These are phyloP conservation scores for Sphenodon punctatus DNA, from an alignment of 2,797 vertebrate species.

Conservation along the genomic window DNA sequence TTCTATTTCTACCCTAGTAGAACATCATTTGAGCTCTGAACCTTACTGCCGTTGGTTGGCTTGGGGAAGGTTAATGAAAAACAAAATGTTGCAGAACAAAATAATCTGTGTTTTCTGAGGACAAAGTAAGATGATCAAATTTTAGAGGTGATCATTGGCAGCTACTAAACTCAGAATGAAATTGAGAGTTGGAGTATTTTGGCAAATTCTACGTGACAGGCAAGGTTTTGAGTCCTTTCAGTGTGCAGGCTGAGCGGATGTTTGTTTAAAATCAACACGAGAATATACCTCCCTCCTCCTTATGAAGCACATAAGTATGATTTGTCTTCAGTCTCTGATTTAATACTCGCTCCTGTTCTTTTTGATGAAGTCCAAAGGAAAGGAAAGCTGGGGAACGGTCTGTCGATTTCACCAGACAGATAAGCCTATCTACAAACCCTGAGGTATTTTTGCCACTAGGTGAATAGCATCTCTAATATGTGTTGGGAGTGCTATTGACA, in stretches of 20 bases:
- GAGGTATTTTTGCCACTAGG: neutral
- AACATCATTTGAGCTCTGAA: neutral
- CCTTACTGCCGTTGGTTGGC: neutral
- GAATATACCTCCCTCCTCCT: neutral
- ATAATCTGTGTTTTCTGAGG: slow-evolving; percentile 18
- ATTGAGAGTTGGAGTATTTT: neutral
- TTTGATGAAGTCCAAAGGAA: neutral
- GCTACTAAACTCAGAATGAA: too few relatives aligned
- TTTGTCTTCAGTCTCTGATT: slow-evolving; percentile 1
- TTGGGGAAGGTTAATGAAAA: slow-evolving; percentile 43
- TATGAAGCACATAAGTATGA: neutral
- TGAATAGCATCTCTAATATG: neutral
- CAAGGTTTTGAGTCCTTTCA: neutral
- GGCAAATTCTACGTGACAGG: neutral
- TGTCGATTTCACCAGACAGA: neutral
- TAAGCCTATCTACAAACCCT: neutral
- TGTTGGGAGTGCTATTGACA: too few relatives aligned
- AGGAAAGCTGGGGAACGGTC: neutral
- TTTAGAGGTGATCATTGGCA: fast-evolving
- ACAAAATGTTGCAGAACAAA: slow-evolving; percentile 25
- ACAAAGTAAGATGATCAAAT: neutral
- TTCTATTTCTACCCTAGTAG: too few relatives aligned
- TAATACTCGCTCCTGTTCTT: neutral
- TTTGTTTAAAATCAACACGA: neutral
- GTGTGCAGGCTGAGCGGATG: too few relatives aligned